phyloP scores from a whole-genome alignment of 2,113 vertebrate genomes.

The Hydrolagus affinis region DNA sequence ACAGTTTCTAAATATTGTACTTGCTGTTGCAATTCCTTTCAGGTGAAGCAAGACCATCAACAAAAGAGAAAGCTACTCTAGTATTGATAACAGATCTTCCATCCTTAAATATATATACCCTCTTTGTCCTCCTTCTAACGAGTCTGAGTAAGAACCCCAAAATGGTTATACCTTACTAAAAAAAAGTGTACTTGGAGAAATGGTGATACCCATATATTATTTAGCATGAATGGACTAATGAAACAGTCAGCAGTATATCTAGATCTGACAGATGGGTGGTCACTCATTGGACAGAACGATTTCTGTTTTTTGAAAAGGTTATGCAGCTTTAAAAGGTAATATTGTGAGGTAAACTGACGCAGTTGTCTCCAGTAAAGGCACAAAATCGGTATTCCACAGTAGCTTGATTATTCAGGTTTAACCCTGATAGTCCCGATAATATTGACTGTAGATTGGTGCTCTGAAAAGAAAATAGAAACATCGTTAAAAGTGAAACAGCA shows the following conservation, averaged over 20 bases:
- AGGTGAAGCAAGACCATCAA: too few species aligned
- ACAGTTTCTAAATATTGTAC: too few species aligned
- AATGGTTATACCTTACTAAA: too few species aligned
- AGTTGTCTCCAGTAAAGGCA: conserved; percentile 14
- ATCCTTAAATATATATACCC: too few species aligned
- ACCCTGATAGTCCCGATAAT: background rate
- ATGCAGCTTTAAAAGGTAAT: background rate
- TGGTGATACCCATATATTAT: background rate
- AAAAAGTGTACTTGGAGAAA: background rate
- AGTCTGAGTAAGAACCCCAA: too few species aligned
- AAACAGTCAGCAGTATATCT: background rate
- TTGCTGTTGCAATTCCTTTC: too few species aligned
- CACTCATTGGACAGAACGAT: background rate
- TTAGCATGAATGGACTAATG: background rate
- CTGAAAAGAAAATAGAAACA: conserved; percentile 5
- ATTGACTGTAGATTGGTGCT: background rate
- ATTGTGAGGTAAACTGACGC: background rate
- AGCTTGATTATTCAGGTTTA: background rate
- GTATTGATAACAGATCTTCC: too few species aligned
- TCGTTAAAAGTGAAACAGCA: background rate
- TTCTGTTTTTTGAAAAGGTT: background rate
- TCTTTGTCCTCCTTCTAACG: too few species aligned
- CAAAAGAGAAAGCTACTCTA: too few species aligned
- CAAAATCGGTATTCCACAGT: background rate
- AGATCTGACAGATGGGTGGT: background rate